These are phyloP conservation scores for pig (Sus scrofa) DNA, from an alignment of 2,113 vertebrate species.

Conservation along the genomic window T2T-Sscrofa CM000824.6:27441501-27442000, in stretches of 20 bases:
- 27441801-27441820: too few relatives aligned
- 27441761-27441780: too few relatives aligned
- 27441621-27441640: slow-evolving; percentile 21
- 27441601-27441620: background rate
- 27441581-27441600: background rate
- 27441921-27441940: background rate
- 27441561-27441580: background rate
- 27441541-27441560: background rate
- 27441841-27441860: too few relatives aligned
- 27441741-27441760: too few relatives aligned
- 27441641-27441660: background rate
- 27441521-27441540: background rate
- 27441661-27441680: background rate
- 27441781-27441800: too few relatives aligned
- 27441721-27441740: background rate
- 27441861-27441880: too few relatives aligned
- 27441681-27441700: background rate
- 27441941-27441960: slow-evolving; percentile 9
- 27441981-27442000: background rate
- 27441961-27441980: background rate
- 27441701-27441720: background rate
- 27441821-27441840: too few relatives aligned
- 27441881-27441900: too few relatives aligned
- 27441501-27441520: background rate
- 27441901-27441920: background rate